Conservation (phyloP, 2,797 vertebrate genomes). For the Crenichthys baileyi region DNA sequence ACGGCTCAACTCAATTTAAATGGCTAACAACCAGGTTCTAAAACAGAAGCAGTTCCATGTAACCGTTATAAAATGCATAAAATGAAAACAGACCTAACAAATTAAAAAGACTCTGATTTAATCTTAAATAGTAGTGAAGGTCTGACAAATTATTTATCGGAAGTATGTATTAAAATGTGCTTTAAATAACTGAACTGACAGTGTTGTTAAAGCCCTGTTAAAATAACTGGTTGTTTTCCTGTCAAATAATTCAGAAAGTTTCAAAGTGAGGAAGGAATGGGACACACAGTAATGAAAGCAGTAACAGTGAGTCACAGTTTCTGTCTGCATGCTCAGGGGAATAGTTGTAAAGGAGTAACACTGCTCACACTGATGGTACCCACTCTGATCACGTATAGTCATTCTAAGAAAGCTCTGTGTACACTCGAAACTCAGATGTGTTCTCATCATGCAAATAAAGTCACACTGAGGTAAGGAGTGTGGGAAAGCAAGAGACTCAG, state of each 20-base stretch:
- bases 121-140: neutral
- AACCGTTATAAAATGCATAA: neutral
- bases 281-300: neutral
- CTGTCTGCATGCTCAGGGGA: neutral
- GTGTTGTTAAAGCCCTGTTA: neutral
- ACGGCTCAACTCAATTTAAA: too few relatives aligned
- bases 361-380: neutral
- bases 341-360: neutral
- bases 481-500: neutral
- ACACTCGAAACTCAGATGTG: neutral
- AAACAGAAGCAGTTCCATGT: too few relatives aligned
- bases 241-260: neutral
- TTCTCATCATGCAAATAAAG: constrained; percentile 10
- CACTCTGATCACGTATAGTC: neutral
- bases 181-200: neutral
- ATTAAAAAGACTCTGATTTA: neutral
- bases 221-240: neutral
- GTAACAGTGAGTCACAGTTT: neutral
- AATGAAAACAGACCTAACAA: neutral
- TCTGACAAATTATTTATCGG: neutral
- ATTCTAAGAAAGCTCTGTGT: neutral
- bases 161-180: neutral
- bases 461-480: neutral
- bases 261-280: neutral
- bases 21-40: too few relatives aligned